Percentiles rank a stretch among this genome's conserved stretches.
These are phyloP conservation scores for Sylvia atricapilla DNA, from an alignment of 2,113 vertebrate species.

Conservation along the genomic window DNA sequence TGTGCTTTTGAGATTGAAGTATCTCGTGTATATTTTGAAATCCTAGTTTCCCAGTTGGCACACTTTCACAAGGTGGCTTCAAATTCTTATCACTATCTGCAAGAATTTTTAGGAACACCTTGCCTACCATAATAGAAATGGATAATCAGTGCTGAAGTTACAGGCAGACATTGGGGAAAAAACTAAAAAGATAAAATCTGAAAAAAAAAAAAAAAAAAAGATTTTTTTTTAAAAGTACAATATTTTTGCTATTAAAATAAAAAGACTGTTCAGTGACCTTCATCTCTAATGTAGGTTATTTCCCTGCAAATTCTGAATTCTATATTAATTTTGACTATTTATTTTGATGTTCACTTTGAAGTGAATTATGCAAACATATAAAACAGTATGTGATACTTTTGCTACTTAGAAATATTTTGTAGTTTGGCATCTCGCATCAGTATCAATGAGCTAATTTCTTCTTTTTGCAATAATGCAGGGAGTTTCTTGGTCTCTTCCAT, in stretches of 20 bases:
- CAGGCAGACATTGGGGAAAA: neutral
- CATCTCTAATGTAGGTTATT: conserved; percentile 13
- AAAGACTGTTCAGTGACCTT: neutral
- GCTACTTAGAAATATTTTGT: neutral
- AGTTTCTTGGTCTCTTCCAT: neutral
- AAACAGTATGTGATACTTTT: neutral
- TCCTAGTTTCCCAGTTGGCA: neutral
- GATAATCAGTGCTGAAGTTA: neutral
- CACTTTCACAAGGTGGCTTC: neutral
- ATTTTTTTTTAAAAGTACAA: neutral
- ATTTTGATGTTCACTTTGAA: neutral
- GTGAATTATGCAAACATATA: neutral
- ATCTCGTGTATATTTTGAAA: neutral
- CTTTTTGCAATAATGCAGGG: neutral
- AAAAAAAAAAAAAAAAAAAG: neutral
- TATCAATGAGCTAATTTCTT: neutral
- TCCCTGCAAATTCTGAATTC: neutral
- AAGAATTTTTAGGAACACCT: neutral
- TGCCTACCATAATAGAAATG: neutral
- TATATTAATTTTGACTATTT: conserved; percentile 14
- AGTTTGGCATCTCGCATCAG: neutral
- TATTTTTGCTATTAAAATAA: neutral
- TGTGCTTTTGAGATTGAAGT: neutral
- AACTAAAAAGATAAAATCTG: neutral
- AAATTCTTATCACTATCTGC: neutral